Conservation (phyloP, 2,113 vertebrate genomes). For the Hepsetus odoe region DNA sequence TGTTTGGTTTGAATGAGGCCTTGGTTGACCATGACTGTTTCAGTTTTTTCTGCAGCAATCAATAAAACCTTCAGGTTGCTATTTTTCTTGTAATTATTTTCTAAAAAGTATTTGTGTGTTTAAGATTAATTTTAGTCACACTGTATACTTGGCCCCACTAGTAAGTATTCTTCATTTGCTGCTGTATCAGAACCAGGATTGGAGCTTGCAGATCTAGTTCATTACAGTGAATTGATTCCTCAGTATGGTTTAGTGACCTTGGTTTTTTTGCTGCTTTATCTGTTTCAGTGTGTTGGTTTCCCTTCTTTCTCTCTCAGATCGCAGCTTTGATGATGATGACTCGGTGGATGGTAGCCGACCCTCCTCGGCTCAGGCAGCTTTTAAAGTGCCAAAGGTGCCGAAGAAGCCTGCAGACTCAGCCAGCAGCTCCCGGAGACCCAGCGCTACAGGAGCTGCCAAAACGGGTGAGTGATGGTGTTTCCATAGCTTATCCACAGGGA, state of each 20-base stretch:
- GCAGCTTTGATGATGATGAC: slow-evolving; percentile 97
- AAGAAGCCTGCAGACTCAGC: slow-evolving; percentile 88
- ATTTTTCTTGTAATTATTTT: no score
- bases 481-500: not conserved
- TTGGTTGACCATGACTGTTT: not conserved
- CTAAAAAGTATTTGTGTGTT: no score
- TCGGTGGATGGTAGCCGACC: slow-evolving; percentile 94
- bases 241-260: not conserved
- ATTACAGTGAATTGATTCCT: not conserved
- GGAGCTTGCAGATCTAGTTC: not conserved
- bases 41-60: not conserved
- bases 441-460: slow-evolving; percentile 85
- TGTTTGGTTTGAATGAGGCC: not conserved
- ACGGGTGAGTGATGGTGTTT: slow-evolving; percentile 74
- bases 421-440: slow-evolving; percentile 83
- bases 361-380: slow-evolving; percentile 86
- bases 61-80: not conserved
- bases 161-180: not conserved
- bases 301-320: slow-evolving; percentile 77
- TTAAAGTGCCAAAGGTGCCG: slow-evolving; percentile 91
- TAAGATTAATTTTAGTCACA: no score
- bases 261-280: not conserved
- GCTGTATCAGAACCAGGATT: not conserved
- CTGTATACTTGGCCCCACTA: no score
- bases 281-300: not conserved